A percentile compares a stretch with the other conserved stretches of the same genome.
phyloP scores from a whole-genome alignment of 1,140 invertebrate species.

The Brachionus calyciflorus region DNA sequence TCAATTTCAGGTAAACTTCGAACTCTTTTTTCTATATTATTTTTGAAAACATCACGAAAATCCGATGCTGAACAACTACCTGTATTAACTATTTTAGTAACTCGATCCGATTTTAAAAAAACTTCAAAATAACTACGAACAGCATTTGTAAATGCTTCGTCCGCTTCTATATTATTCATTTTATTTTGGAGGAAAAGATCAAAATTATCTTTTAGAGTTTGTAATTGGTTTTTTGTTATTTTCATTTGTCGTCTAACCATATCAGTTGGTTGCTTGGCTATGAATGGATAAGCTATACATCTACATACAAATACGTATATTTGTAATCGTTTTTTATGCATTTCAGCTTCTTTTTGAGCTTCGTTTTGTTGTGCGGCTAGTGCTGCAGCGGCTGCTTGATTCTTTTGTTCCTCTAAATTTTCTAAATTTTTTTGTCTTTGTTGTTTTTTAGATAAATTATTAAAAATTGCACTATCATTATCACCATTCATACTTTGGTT shows the following conservation, averaged over 20 bases:
- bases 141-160: conserved; percentile 98
- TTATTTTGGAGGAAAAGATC: conserved; percentile 77
- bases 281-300: conserved; percentile 97
- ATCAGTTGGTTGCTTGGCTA: conserved; percentile 96
- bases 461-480: background rate
- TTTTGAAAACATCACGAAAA: conserved; percentile 95
- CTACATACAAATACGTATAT: conserved; percentile 96
- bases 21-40: conserved; percentile 93
- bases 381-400: background rate
- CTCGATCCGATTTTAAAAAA: conserved; percentile 91
- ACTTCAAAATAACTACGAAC: conserved; percentile 95
- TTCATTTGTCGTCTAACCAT: conserved; percentile 75
- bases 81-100: conserved; percentile 88
- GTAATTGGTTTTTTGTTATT: conserved; percentile 90
- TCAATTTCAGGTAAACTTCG: conserved; percentile 96
- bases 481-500: conserved; percentile 1
- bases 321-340: conserved; percentile 85
- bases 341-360: conserved; percentile 53
- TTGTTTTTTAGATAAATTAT: background rate
- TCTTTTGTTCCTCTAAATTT: background rate
- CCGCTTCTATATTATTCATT: conserved; percentile 87
- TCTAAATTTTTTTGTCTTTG: background rate
- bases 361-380: conserved; percentile 14
- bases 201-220: conserved; percentile 89
- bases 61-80: conserved; percentile 96